Base-by-base conservation (phyloP, 1,140 invertebrate species). In the Ceratina japonica region DNA sequence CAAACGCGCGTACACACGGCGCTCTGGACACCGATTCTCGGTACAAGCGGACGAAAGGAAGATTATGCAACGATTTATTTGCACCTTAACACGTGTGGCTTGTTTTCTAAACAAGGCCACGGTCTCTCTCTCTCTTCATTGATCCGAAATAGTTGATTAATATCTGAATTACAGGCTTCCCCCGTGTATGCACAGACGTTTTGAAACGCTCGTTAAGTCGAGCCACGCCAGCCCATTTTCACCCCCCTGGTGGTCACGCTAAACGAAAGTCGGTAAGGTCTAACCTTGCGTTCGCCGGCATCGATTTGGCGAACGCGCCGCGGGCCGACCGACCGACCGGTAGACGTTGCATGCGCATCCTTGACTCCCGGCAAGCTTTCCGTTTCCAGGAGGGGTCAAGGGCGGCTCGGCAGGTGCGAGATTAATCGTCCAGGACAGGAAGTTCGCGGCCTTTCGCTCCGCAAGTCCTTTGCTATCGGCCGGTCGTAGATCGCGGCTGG, bases 321-420 rank as follows among this genome's bases (percentile, higher is more conserved):
- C 63, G 8, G 5, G 10, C 37, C 63, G 13, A 16, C 52, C 31
- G n/a, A 44, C 37, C 63, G 13, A 16, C 52, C 31, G n/a, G 71
- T 59, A 74, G 71, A 74, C 71, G 56, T 69, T 76, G 74, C 65
- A 76, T 61, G 74, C 56, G 44, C 56, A 76, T 76, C 74, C 74
- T 76, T 76, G 74, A 76, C 74, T 59, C 65, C 58, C n/a, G 15
- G n/a, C 51, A 27, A 61, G 64, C 31, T 61, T 66, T 44, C 65
- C 18, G 37, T 27, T 16, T 18, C 13, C 37, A 44, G 37, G 37
- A 44, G n/a, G 56, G 65, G 74, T 76, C 74, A 76, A 76, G 74
- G 74, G 12, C 74, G 37, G 3, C 5, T 44, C 5, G 74, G 37
- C 74, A 75, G 64, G 74, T 75, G 64, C 12, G 27, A 61, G 56